Percentiles rank a stretch among this genome's conserved stretches.
Conservation (phyloP, 2,113 vertebrate genomes). For the Apteryx owenii region DNA sequence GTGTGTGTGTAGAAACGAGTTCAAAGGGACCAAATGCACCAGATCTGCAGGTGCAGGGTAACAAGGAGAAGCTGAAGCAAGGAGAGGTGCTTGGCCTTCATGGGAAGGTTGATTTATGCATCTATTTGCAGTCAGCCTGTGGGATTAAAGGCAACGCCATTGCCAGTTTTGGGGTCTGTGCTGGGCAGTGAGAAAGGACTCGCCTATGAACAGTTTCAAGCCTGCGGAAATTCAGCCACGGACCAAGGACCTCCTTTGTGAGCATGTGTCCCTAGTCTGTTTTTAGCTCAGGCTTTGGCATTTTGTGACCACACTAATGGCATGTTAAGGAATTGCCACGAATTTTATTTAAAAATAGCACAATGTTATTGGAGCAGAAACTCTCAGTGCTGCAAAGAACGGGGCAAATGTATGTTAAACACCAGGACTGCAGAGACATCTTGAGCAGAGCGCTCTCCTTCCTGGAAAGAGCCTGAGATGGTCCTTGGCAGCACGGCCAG, state of each 20-base stretch:
- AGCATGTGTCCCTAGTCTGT: not conserved
- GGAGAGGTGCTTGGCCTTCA: rapidly evolving
- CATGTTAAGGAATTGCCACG: not conserved
- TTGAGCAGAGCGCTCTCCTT: not conserved
- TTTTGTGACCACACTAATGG: not conserved
- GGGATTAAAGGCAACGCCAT: not conserved
- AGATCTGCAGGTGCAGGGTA: not conserved
- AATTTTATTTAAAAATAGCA: not conserved
- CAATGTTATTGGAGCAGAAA: not conserved
- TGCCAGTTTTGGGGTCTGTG: not conserved
- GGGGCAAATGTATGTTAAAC: not conserved
- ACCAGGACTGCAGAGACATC: not conserved
- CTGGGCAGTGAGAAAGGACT: not conserved
- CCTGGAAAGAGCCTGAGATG: not conserved
- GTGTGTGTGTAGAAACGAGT: not conserved
- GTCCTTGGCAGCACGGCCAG: not conserved
- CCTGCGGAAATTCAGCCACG: not conserved
- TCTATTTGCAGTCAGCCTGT: rapidly evolving
- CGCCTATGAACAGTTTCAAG: not conserved
- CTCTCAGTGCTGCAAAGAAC: not conserved
- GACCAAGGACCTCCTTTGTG: not conserved
- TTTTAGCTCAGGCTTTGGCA: not conserved
- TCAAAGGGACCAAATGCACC: not conserved
- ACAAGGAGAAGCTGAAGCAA: not conserved
- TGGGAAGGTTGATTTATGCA: not conserved